Evolutionary conservation across 2,113 vertebrate genomes (phyloP).

Genomic region (Erythrocercus mccallii): DNA sequence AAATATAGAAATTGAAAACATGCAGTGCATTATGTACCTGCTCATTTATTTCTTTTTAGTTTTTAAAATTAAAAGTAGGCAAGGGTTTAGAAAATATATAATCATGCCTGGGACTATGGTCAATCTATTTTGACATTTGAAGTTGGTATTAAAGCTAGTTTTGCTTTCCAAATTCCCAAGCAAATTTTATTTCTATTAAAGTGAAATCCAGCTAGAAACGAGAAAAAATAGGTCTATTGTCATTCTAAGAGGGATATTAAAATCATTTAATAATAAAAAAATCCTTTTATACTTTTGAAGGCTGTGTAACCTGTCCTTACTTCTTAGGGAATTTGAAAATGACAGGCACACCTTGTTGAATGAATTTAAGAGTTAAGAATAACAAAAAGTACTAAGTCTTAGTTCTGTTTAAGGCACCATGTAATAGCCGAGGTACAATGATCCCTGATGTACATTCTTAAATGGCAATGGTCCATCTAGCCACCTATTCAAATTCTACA

Average conservation of each 20-base stretch:
- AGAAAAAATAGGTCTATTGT: slow-evolving; percentile 74
- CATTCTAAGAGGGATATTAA: slow-evolving; percentile 72
- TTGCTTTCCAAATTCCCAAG: slow-evolving; percentile 70
- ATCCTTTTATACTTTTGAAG: slow-evolving; percentile 71
- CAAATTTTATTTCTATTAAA: slow-evolving; percentile 75
- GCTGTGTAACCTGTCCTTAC: slow-evolving; percentile 74
- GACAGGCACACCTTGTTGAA: slow-evolving; percentile 81
- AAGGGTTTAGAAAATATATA: slow-evolving; percentile 71
- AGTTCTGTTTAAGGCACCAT: slow-evolving; percentile 88
- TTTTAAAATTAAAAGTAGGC: slow-evolving; percentile 69
- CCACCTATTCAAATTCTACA: slow-evolving; percentile 81
- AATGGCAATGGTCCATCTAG: slow-evolving; percentile 83
- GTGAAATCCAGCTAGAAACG: slow-evolving; percentile 75
- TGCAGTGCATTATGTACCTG: slow-evolving; percentile 75
- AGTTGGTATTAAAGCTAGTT: slow-evolving; percentile 75
- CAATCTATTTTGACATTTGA: slow-evolving; percentile 59
- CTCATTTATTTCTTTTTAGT: slow-evolving; percentile 64
- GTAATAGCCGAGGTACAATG: slow-evolving; percentile 87
- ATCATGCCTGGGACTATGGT: slow-evolving; percentile 59
- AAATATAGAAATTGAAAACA: slow-evolving; percentile 73
- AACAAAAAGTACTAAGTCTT: slow-evolving; percentile 80
- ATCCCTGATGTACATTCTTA: slow-evolving; percentile 89
- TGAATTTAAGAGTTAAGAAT: slow-evolving; percentile 73
- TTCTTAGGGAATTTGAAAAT: slow-evolving; percentile 72
- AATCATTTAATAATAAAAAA: slow-evolving; percentile 66